Percentiles rank a stretch among this genome's conserved stretches.
Evolutionary conservation across 2,888 invertebrate genomes (phyloP).

Genomic region (Erpobdella octoculata): DNA sequence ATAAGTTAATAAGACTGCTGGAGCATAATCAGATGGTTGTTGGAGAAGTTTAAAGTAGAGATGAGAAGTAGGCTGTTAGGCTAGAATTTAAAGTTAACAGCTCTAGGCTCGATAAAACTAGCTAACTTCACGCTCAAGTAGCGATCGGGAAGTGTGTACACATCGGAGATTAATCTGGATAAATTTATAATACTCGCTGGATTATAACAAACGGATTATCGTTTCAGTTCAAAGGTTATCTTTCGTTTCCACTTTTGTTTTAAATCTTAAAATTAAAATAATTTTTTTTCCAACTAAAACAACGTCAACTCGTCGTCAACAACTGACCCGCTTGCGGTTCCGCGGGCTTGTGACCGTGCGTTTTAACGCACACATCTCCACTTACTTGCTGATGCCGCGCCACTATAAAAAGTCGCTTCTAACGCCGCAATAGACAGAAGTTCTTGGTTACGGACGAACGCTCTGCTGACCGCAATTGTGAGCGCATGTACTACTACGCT

Average conservation of each 20-base stretch:
- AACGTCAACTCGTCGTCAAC: too few species aligned
- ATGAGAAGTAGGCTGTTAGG: not conserved
- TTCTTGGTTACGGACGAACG: constrained; percentile 18
- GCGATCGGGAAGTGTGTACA: not conserved
- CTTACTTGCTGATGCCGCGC: not conserved
- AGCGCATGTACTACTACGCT: not conserved
- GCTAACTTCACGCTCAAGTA: too few species aligned
- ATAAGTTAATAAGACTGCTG: constrained; percentile 12
- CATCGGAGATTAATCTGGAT: too few species aligned
- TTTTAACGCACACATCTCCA: not conserved
- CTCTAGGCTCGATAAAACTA: too few species aligned
- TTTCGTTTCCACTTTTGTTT: too few species aligned
- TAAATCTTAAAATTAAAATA: too few species aligned
- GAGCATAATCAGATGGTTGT: constrained; percentile 11
- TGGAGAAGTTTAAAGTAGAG: not conserved
- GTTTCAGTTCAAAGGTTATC: too few species aligned
- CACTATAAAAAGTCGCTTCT: constrained; percentile 14
- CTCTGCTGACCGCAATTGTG: constrained; percentile 10
- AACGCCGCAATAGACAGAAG: constrained; percentile 2
- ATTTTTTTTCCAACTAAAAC: too few species aligned
- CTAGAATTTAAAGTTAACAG: not conserved
- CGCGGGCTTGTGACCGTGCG: not conserved
- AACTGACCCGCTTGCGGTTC: not conserved
- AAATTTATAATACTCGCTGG: too few species aligned
- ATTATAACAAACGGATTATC: too few species aligned